Evolutionary conservation across 2,113 vertebrate genomes (phyloP).

Genomic region (Epinephelus moara): DNA sequence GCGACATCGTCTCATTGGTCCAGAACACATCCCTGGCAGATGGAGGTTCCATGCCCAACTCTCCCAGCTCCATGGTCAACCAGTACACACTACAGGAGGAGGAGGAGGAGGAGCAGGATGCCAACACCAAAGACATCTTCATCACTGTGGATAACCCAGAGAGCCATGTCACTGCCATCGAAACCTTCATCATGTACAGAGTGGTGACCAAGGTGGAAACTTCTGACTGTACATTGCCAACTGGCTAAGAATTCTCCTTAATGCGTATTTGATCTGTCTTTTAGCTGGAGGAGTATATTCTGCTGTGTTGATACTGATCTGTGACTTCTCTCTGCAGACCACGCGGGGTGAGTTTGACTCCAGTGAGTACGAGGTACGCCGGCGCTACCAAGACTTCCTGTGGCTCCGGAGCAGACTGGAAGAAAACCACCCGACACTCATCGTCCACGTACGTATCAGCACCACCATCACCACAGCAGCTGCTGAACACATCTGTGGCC

Average conservation of each 20-base stretch:
- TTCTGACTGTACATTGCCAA: no score
- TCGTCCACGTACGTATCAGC: slow-evolving; percentile 90
- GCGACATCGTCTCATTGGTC: slow-evolving; percentile 22
- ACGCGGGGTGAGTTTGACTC: slow-evolving; percentile 95
- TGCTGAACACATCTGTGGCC: background rate
- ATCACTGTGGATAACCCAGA: slow-evolving; percentile 94
- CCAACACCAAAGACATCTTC: slow-evolving; percentile 90
- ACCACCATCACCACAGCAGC: background rate
- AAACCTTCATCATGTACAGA: slow-evolving; percentile 96
- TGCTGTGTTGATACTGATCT: background rate
- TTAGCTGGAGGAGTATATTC: no score
- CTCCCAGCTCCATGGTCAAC: slow-evolving; percentile 94
- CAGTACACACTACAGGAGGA: slow-evolving; percentile 94
- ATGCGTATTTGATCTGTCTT: no score
- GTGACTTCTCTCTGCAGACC: slow-evolving; percentile 83
- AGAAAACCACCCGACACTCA: slow-evolving; percentile 92
- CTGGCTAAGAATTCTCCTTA: no score
- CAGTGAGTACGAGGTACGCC: slow-evolving; percentile 93
- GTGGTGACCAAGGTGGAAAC: slow-evolving; percentile 90
- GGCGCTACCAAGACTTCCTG: slow-evolving; percentile 97
- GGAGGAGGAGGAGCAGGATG: slow-evolving; percentile 74
- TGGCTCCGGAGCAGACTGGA: slow-evolving; percentile 94
- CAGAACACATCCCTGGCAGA: slow-evolving; percentile 89
- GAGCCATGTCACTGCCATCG: slow-evolving; percentile 95
- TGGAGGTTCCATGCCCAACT: slow-evolving; percentile 87